Conservation (phyloP, 2,888 invertebrate species). For the Drosophila paramelanica region DNA sequence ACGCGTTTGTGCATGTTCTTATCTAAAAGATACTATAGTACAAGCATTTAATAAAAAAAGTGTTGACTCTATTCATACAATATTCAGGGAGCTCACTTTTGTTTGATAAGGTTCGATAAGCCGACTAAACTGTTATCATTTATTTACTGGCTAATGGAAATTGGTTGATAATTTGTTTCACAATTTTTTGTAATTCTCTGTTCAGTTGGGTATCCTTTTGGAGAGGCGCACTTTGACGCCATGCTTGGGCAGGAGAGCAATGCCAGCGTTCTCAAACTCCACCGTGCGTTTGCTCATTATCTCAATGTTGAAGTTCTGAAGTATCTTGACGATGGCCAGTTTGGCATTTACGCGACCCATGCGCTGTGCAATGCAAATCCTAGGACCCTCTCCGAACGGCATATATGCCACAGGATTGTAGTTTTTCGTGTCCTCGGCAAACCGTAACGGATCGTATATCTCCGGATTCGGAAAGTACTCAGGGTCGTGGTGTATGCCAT, state of each 20-base stretch:
- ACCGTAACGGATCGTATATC: slow-evolving; percentile 84
- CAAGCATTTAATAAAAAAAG: slow-evolving; percentile 62
- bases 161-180: slow-evolving; percentile 1
- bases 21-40: slow-evolving; percentile 35
- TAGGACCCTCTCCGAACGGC: slow-evolving; percentile 85
- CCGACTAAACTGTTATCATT: slow-evolving; percentile 11
- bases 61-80: slow-evolving; percentile 47
- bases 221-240: slow-evolving; percentile 76
- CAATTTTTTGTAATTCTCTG: not conserved
- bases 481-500: slow-evolving; percentile 83
- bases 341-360: slow-evolving; percentile 81
- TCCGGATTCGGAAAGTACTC: slow-evolving; percentile 84
- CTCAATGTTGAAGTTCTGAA: slow-evolving; percentile 75
- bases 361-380: slow-evolving; percentile 83
- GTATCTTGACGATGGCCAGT: slow-evolving; percentile 72
- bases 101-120: slow-evolving; percentile 39
- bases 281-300: slow-evolving; percentile 65
- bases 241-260: slow-evolving; percentile 69
- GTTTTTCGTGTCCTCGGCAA: slow-evolving; percentile 71
- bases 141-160: slow-evolving; percentile 4
- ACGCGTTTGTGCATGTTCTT: slow-evolving; percentile 17
- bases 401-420: slow-evolving; percentile 80
- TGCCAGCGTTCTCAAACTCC: slow-evolving; percentile 66
- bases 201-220: slow-evolving; percentile 25
- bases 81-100: not conserved